Conservation (phyloP, 1,140 invertebrate species). For the Eumaeus atala region DNA sequence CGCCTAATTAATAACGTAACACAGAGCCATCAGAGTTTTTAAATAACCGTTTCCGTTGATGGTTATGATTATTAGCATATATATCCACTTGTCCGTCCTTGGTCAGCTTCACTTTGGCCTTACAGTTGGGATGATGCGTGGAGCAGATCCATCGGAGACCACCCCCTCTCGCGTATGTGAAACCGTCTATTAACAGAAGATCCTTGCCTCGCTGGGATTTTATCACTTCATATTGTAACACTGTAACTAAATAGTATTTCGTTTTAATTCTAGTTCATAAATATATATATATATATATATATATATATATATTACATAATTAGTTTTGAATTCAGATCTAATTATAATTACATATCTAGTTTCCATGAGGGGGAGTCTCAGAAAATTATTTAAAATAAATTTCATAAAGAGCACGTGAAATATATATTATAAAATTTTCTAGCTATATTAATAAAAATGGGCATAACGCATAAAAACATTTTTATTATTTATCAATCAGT, state of each 20-base stretch:
- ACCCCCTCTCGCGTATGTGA: slow-evolving; percentile 24
- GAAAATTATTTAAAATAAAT: too few species aligned
- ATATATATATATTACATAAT: too few species aligned
- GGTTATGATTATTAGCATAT: slow-evolving; percentile 31
- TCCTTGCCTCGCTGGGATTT: slow-evolving; percentile 25
- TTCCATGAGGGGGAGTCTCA: too few species aligned
- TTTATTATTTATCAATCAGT: too few species aligned
- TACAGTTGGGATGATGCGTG: slow-evolving; percentile 23
- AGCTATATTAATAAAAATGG: too few species aligned
- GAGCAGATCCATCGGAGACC: slow-evolving; percentile 21
- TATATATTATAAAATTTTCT: too few species aligned
- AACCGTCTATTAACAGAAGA: slow-evolving; percentile 26
- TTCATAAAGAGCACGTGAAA: too few species aligned
- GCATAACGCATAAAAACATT: too few species aligned
- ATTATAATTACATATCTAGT: too few species aligned
- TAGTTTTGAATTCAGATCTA: too few species aligned
- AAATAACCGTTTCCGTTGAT: slow-evolving; percentile 31
- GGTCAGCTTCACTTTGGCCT: slow-evolving; percentile 26
- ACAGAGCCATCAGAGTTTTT: slow-evolving; percentile 17
- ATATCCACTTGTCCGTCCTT: slow-evolving; percentile 18
- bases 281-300: too few species aligned
- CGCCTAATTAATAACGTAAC: slow-evolving; percentile 11
- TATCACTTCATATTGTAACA: slow-evolving; percentile 24
- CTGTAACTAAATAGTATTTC: slow-evolving; percentile 13
- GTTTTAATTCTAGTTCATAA: too few species aligned